Evolutionary conservation across 1,140 invertebrate genomes (phyloP).

Genomic region (Cyphomyrmex costatus): DNA sequence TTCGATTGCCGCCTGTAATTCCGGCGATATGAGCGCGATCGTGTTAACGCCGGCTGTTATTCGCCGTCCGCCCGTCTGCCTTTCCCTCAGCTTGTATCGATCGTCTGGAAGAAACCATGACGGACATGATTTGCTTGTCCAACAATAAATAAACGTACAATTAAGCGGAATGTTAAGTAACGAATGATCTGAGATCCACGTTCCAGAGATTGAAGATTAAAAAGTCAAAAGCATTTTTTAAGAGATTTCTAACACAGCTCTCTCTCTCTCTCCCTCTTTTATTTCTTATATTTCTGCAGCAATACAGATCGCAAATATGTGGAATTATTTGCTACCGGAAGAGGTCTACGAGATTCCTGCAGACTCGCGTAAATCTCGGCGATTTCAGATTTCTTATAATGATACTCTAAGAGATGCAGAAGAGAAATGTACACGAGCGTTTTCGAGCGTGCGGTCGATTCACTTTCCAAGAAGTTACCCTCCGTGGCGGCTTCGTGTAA

Average conservation of each 20-base stretch:
- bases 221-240: not conserved
- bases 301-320: not conserved
- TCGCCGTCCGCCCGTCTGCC: conserved; percentile 45
- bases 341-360: not conserved
- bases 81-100: conserved; percentile 59
- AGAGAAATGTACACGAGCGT: conserved; percentile 36
- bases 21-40: conserved; percentile 73
- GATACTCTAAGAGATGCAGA: conserved; percentile 3
- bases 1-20: conserved; percentile 76
- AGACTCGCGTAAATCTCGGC: conserved; percentile 13
- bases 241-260: not conserved
- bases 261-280: not conserved
- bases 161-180: not conserved
- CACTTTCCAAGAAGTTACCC: conserved; percentile 64
- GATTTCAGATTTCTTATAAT: conserved; percentile 3
- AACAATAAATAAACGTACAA: conserved; percentile 19
- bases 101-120: conserved; percentile 53
- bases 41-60: conserved; percentile 69
- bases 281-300: not conserved
- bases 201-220: conserved; percentile 1
- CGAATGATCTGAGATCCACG: not conserved
- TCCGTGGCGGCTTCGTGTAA: conserved; percentile 52
- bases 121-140: conserved; percentile 26
- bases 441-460: conserved; percentile 52
- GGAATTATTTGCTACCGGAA: not conserved